Evolutionary conservation across 2,797 vertebrate genomes (phyloP).

Genomic region (Chloroceryle inda): DNA sequence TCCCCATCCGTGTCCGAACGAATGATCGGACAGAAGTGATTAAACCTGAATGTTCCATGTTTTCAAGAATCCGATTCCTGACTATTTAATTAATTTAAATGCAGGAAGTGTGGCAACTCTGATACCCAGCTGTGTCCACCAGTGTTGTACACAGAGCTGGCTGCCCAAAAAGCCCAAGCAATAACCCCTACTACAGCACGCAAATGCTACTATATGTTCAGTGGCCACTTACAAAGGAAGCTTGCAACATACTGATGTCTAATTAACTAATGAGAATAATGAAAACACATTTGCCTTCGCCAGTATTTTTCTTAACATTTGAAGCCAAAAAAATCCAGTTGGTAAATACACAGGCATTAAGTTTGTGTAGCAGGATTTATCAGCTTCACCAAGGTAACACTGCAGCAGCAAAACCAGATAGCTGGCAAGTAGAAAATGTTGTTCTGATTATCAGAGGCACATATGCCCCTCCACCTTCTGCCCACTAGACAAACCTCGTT

Average conservation of each 20-base stretch:
- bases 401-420: background rate
- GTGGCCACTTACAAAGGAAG: background rate
- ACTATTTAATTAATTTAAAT: background rate
- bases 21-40: background rate
- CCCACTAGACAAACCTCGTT: background rate
- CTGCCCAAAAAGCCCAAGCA: background rate
- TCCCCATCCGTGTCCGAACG: background rate
- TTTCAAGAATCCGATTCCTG: background rate
- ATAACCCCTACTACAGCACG: background rate
- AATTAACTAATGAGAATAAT: background rate
- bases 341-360: background rate
- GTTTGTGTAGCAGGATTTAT: background rate
- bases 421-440: background rate
- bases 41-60: background rate
- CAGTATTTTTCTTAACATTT: background rate
- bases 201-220: background rate
- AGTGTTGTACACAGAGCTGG: background rate
- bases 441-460: background rate
- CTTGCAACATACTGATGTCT: background rate
- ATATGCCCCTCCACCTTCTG: background rate
- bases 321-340: background rate
- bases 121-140: background rate
- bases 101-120: background rate
- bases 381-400: background rate
- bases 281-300: background rate